Percentiles rank a stretch among this genome's conserved stretches.
Evolutionary conservation across 92 coral and sea anemone species (phyloP).

Genomic region (Porites cylindrica): DNA sequence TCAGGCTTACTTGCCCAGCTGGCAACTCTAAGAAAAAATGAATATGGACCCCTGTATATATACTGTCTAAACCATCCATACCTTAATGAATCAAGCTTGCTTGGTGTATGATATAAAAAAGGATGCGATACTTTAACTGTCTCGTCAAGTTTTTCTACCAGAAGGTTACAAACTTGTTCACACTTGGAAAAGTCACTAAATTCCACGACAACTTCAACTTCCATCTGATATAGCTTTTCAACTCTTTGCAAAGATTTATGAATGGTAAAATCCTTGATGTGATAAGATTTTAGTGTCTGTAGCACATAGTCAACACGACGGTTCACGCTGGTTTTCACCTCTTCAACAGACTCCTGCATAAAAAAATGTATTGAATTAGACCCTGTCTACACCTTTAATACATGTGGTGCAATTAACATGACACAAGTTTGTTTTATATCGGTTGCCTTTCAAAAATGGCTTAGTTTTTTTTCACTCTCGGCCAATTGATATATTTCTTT

Average conservation of each 20-base stretch:
- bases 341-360: slow-evolving; percentile 90
- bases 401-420: not conserved
- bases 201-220: slow-evolving; percentile 83
- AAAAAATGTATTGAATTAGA: not conserved
- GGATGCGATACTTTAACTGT: slow-evolving; percentile 87
- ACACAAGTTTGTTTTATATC: not conserved
- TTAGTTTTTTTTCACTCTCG: too few species aligned
- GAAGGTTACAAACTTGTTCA: slow-evolving; percentile 93
- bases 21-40: too few species aligned
- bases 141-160: slow-evolving; percentile 95
- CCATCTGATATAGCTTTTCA: slow-evolving; percentile 73
- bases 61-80: not conserved
- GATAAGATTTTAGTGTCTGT: slow-evolving; percentile 88
- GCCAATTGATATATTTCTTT: too few species aligned
- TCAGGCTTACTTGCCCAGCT: too few species aligned
- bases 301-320: slow-evolving; percentile 92
- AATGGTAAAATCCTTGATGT: slow-evolving; percentile 77
- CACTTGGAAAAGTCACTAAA: slow-evolving; percentile 88
- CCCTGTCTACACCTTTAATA: not conserved
- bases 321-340: slow-evolving; percentile 94
- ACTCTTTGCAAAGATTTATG: slow-evolving; percentile 80
- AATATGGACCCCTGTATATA: too few species aligned
- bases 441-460: too few species aligned
- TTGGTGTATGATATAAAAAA: slow-evolving; percentile 79
- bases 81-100: slow-evolving; percentile 89